Evolutionary conservation across 2,113 vertebrate genomes (phyloP).

Genomic region (Eurypyga helias): DNA sequence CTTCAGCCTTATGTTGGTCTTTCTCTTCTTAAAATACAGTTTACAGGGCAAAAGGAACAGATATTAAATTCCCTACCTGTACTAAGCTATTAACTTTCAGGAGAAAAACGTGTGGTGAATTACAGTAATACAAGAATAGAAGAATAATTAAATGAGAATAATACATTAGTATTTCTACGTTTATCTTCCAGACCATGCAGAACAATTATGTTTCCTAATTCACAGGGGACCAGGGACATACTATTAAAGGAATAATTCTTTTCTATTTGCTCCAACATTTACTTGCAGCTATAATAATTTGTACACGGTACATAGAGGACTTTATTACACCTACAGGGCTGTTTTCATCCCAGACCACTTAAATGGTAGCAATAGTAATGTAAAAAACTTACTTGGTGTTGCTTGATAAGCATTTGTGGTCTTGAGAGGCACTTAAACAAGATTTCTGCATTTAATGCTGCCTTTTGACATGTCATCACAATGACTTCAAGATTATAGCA

Average conservation of each 20-base stretch:
- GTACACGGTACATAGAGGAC: neutral
- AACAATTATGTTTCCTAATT: conserved; percentile 37
- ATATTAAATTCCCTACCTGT: neutral
- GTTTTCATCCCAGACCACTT: neutral
- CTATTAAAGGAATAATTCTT: conserved; percentile 49
- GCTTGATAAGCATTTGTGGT: neutral
- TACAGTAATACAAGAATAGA: neutral
- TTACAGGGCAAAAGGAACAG: neutral
- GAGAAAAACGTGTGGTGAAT: conserved; percentile 21
- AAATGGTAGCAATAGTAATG: neutral
- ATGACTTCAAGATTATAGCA: neutral
- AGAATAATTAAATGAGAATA: conserved; percentile 39
- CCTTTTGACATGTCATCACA: neutral
- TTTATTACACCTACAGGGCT: conserved; percentile 23
- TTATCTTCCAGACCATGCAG: conserved; percentile 33
- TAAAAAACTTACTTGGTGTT: neutral
- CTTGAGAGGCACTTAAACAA: neutral
- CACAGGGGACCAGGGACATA: neutral
- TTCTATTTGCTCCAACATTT: neutral
- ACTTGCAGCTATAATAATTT: neutral
- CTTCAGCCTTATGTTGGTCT: neutral
- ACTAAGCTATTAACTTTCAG: neutral
- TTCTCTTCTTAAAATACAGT: neutral
- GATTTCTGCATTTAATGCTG: neutral
- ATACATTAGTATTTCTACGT: neutral